A percentile compares a stretch with the other conserved stretches of the same genome.
Evolutionary conservation across 2,113 vertebrate species (phyloP).

Genomic region (Glaucomys volans): DNA sequence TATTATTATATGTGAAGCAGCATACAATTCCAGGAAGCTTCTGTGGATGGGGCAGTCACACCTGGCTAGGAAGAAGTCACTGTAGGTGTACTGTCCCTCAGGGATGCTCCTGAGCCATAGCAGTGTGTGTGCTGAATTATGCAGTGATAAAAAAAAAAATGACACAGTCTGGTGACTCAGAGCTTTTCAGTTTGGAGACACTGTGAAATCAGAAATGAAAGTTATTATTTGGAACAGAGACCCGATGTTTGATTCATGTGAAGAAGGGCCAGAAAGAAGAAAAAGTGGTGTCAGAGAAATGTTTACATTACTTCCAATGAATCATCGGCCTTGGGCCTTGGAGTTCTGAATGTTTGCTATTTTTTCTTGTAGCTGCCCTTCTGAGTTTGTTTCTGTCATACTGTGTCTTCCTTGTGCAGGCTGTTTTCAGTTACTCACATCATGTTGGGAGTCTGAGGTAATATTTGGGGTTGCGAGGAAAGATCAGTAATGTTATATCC

Average conservation of each 20-base stretch:
- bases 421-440: conserved; percentile 77
- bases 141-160: background rate
- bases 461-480: conserved; percentile 73
- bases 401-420: conserved; percentile 63
- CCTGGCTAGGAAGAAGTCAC: background rate
- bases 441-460: conserved; percentile 62
- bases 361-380: conserved; percentile 70
- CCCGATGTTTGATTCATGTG: background rate
- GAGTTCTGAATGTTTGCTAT: conserved; percentile 71
- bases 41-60: fast-evolving
- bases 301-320: conserved; percentile 17
- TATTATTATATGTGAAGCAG: background rate
- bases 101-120: no score
- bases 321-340: conserved; percentile 71
- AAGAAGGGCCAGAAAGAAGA: background rate
- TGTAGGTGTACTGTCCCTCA: fast-evolving
- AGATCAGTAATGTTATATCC: conserved; percentile 74
- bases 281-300: background rate
- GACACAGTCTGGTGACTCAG: background rate
- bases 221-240: background rate
- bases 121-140: background rate
- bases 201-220: conserved; percentile 31
- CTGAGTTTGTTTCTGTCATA: conserved; percentile 66
- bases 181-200: background rate
- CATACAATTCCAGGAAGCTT: background rate